phyloP scores from a whole-genome alignment of 2,888 invertebrate genomes.

The Orthosia gothica region DNA sequence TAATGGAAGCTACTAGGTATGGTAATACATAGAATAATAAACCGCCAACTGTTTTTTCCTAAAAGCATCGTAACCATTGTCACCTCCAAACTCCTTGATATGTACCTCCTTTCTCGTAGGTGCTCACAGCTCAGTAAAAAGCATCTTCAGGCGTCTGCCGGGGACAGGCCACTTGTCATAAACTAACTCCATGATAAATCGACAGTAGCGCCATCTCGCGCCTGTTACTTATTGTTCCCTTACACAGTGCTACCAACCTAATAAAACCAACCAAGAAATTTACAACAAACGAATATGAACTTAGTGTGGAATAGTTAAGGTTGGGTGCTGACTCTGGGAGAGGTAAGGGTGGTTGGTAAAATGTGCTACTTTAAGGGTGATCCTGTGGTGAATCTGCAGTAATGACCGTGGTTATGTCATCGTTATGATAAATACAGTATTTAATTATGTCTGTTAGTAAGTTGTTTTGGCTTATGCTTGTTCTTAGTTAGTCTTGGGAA shows the following conservation, averaged over 20 bases:
- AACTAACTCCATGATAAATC: conserved; percentile 88
- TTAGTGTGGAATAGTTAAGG: conserved; percentile 21
- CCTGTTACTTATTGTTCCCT: conserved; percentile 89
- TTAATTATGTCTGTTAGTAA: conserved; percentile 83
- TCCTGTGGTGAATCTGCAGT: conserved; percentile 78
- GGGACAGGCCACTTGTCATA: conserved; percentile 90
- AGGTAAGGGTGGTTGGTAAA: conserved; percentile 42
- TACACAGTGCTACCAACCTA: conserved; percentile 74
- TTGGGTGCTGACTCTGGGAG: background rate
- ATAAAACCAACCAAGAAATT: background rate
- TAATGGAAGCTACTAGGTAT: background rate
- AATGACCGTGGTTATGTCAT: conserved; percentile 83
- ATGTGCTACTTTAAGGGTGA: conserved; percentile 75
- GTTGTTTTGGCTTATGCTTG: conserved; percentile 46
- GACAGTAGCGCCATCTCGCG: conserved; percentile 82
- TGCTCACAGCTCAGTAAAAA: conserved; percentile 82
- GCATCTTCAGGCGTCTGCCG: conserved; percentile 83
- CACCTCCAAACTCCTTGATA: conserved; percentile 25
- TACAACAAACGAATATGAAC: conserved; percentile 56
- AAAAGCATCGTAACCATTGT: conserved; percentile 19
- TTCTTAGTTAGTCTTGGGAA: conserved; percentile 13
- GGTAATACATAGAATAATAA: background rate
- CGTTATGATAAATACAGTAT: conserved; percentile 85
- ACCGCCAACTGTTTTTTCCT: background rate
- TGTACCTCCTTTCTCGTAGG: conserved; percentile 63